Base-by-base conservation (phyloP, 2,797 vertebrate genomes). In the Melopsittacus undulatus region DNA sequence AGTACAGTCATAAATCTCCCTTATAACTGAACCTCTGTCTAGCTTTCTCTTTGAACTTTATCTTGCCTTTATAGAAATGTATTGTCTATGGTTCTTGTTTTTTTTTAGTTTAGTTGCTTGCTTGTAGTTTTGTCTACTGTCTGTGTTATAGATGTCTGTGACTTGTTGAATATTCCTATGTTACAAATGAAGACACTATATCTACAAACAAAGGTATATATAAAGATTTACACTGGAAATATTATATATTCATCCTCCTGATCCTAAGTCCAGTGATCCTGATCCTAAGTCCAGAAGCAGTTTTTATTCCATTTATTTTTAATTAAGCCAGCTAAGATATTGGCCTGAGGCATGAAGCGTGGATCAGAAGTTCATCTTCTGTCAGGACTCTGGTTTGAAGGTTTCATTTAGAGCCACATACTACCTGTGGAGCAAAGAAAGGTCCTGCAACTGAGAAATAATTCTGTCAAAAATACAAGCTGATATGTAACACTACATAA, bases 31-130 rank as follows among this genome's bases (percentile, higher is more conserved):
- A 94, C 61, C 78, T 78, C 91, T 90, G 54, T 86, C 54, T 87
- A 68, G 69, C 17, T 76, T 75, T 92, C 42, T 42, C 83, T 95
- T 96, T 96, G 92, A 96, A 95, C 70, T 88, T 95, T 92, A 94
- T 92, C 85, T 94, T 70, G 81, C 72, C 49, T 94, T 92, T 78
- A 77, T 45, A 67, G 64, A 92, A 92, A 54, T 64, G 15, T 67
- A 61, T 78, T 94, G 40, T 87, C 72, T 86, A 46, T 56, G 61
- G 23, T 43, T 87, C 2, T 51, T 63, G 43, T 43, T 70, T 52
- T 46, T 45, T 67, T 73, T 22, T 13, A 32, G 27, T 63, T 84
- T 29, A 69, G 36, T 84, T 82, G 3, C 32, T 85, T 86, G 27
- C 61, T 74, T 61, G 52, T 24, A 77, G 42, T 75, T 95, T 83